Conservation (phyloP, 2,888 invertebrate genomes). For the Sinohyriopsis cumingii region DNA sequence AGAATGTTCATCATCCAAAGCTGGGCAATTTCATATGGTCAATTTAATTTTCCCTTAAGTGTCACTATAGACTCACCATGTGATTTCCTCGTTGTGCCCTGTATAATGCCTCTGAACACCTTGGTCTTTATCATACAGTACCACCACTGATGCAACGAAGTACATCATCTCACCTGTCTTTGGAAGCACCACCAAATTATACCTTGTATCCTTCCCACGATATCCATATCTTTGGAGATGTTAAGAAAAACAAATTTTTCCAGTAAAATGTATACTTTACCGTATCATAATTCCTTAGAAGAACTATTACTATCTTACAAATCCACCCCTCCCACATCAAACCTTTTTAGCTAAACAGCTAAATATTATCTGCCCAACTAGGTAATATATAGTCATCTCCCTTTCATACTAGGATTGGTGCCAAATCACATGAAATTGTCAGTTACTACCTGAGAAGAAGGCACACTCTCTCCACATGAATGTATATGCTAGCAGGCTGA, state of each 20-base stretch:
- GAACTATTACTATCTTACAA: background rate
- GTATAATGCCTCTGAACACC: slow-evolving; percentile 91
- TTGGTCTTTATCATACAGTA: slow-evolving; percentile 89
- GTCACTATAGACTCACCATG: slow-evolving; percentile 78
- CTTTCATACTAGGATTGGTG: too few relatives aligned
- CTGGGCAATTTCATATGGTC: too few relatives aligned
- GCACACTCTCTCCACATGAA: too few relatives aligned
- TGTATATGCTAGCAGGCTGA: too few relatives aligned
- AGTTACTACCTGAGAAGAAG: too few relatives aligned
- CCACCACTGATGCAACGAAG: slow-evolving; percentile 92
- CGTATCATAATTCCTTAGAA: background rate
- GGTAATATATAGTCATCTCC: too few relatives aligned
- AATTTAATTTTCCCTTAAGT: background rate
- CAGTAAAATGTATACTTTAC: background rate
- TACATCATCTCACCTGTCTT: slow-evolving; percentile 79
- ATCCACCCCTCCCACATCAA: too few relatives aligned
- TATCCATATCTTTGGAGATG: slow-evolving; percentile 61
- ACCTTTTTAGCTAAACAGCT: too few relatives aligned
- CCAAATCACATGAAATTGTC: too few relatives aligned
- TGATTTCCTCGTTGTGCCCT: slow-evolving; percentile 94
- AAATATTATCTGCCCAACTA: too few relatives aligned
- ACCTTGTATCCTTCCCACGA: slow-evolving; percentile 55
- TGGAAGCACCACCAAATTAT: slow-evolving; percentile 57
- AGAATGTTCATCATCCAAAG: too few relatives aligned
- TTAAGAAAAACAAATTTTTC: slow-evolving; percentile 14